phyloP scores from a whole-genome alignment of 2,888 invertebrate genomes.

The Ganaspis brasiliensis region DNA sequence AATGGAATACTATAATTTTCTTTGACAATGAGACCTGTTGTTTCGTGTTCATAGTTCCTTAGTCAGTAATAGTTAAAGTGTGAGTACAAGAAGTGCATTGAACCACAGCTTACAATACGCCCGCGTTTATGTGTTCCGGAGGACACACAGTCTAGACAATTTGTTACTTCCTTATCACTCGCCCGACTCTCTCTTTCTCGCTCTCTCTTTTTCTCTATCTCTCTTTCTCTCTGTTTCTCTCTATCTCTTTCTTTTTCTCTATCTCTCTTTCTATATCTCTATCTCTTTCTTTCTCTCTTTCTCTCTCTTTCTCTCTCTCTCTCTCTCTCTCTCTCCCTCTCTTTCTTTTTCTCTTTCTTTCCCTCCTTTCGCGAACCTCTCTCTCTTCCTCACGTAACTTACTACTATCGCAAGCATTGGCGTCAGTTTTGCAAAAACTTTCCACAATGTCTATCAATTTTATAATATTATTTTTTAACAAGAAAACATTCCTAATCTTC shows the following conservation, averaged over 20 bases:
- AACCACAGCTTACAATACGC: constrained; percentile 40
- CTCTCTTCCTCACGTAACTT: constrained; percentile 5
- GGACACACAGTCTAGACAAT: constrained; percentile 69
- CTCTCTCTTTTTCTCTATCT: constrained; percentile 48
- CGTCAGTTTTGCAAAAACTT: constrained; percentile 19
- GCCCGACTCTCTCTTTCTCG: constrained; percentile 59
- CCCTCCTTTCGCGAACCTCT: constrained; percentile 39
- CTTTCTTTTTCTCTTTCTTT: constrained; percentile 47
- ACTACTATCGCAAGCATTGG: constrained; percentile 32
- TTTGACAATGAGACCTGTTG: no score
- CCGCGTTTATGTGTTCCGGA: constrained; percentile 52
- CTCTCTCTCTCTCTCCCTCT: no score
- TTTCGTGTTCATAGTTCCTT: no score
- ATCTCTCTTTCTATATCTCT: no score
- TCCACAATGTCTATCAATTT: constrained; percentile 7
- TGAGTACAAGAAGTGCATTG: constrained; percentile 35
- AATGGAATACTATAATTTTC: no score
- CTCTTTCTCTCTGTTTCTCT: no score
- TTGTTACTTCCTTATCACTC: constrained; percentile 78
- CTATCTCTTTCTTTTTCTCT: no score
- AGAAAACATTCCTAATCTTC: no score
- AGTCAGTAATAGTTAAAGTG: background rate
- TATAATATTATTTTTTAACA: no score
- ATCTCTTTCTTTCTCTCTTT: no score
- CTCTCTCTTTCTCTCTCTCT: no score